Base-by-base conservation (phyloP, 2,113 vertebrate genomes). In the Cathartes aura region DNA sequence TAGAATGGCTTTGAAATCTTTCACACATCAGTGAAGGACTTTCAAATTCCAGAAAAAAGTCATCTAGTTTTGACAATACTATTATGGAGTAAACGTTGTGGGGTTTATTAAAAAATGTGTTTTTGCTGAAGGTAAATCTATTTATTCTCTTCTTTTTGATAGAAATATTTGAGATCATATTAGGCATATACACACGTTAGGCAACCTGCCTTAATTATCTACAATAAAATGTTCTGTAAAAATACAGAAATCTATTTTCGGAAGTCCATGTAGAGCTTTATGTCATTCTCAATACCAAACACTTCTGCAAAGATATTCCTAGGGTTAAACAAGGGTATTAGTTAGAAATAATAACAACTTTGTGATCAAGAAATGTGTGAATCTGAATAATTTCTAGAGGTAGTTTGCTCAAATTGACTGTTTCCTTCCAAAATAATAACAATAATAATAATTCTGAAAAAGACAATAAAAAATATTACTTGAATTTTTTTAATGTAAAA, bases 71-170 rank as follows among this genome's bases (percentile, higher is more conserved):
- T 79, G 32, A 26, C 8, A 79, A 23, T 40, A 17, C 2, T 36
- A 36, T 40, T n/a, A 59, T 26, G 9, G 32, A 60, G 9, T 22
- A 71, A 68, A 68, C 4, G 1, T 48, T 62, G 29, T 22, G 7
- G 2, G 1, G 2, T 78, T 90, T 85, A 42, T 85, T 45, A 0
- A 68, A 72, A 88, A 84, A 34, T 21, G 2, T 43, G 16, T 0
- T 59, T 72, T 87, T 66, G 5, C 11, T 79, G 32, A 93, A 85
- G 7, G 23, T 30, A 62, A 80, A 66, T 66, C 5, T 53, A 29
- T 67, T 93, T 56, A 30, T 70, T 90, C 5, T 62, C 12, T 5
- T 64, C 6, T 73, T 87, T 78, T 88, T 27, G n/a, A 56, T 2
- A 92, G 9, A 85, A 55, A 32, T 66, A 17, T 43, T 52, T 45